Evolutionary conservation across 2,113 vertebrate species (phyloP), one percentile per base, ranked within the genome.

Genomic region (Barnardius zonarius): DNA sequence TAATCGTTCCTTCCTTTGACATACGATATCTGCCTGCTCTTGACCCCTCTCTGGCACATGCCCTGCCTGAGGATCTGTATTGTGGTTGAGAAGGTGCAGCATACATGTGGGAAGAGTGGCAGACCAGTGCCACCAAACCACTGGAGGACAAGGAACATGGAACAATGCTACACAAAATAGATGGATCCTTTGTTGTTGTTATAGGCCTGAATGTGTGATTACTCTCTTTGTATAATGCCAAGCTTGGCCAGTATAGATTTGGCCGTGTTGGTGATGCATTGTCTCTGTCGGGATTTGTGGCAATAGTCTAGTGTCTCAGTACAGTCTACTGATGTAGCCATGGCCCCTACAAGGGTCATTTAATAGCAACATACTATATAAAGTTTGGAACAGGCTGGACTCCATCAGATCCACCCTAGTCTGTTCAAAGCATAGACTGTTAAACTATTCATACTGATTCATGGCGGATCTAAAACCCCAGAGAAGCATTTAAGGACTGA

Each of bases 51-150:
- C 31, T 80, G 39, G 8, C 52, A 35, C 0, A 1, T 33, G 13
- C 25, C 13, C 43, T 75, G 61, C 39, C 52, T 31, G 51, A 66
- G 48, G 18, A 75, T 22, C 28, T 3, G 0, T 35, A 2, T 33
- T 3, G 1, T 1, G 5, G 25, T 22, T 59, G 62, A 68, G 52
- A 63, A 92, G 37, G 39, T 77, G 31, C n/a, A 31, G 19, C 10
- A 0, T 46, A 5, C 3, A 0, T 44, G 48, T 28, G 17, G 16
- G 64, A 25, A 64, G n/a, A n/a, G 67, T 3, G 3, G 35, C 25
- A 86, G 25, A 31, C 1, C 41, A 43, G 19, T 52, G 55, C 51
- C 4, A 4, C 33, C 54, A 61, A 30, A 46, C 31, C 11, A 3
- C 69, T 76, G 33, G 35, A 62, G 63, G 17, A 55, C 2, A 3